These are phyloP conservation scores for Meteorus sp. DNA, from an alignment of 1,140 invertebrate genomes.

Conservation along the genomic window DNA sequence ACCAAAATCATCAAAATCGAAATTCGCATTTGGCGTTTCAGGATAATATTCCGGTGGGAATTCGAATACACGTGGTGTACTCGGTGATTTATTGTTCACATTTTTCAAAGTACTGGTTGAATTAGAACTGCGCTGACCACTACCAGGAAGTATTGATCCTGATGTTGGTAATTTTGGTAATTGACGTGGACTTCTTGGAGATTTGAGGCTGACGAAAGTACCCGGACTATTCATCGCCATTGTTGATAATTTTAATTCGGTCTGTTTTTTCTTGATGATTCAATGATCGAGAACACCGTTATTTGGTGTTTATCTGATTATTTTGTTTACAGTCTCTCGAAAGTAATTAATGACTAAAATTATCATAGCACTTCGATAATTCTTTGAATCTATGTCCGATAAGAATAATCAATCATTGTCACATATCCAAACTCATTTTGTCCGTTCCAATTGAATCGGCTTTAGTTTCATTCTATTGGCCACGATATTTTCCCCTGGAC, in stretches of 20 bases:
- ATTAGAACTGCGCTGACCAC: no score
- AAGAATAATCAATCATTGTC: no score
- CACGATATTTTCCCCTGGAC: no score
- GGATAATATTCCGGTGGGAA: conserved; percentile 44
- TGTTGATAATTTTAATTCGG: not conserved
- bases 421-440: no score
- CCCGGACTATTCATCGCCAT: conserved; percentile 35
- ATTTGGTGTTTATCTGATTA: not conserved
- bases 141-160: no score
- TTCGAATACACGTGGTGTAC: conserved; percentile 45
- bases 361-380: no score
- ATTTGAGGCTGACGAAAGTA: conserved; percentile 32
- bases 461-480: no score
- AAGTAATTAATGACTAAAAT: no score
- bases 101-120: conserved; percentile 23
- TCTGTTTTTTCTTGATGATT: not conserved
- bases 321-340: no score
- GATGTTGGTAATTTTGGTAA: conserved; percentile 25
- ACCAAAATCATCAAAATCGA: conserved; percentile 43
- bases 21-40: conserved; percentile 42
- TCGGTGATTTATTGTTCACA: conserved; percentile 37
- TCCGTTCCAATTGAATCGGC: no score
- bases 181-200: conserved; percentile 38
- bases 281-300: no score
- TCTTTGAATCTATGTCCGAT: no score